A percentile compares a stretch with the other conserved stretches of the same genome.
phyloP scores from a whole-genome alignment of 2,888 invertebrate genomes.

The Melanophora roralis region DNA sequence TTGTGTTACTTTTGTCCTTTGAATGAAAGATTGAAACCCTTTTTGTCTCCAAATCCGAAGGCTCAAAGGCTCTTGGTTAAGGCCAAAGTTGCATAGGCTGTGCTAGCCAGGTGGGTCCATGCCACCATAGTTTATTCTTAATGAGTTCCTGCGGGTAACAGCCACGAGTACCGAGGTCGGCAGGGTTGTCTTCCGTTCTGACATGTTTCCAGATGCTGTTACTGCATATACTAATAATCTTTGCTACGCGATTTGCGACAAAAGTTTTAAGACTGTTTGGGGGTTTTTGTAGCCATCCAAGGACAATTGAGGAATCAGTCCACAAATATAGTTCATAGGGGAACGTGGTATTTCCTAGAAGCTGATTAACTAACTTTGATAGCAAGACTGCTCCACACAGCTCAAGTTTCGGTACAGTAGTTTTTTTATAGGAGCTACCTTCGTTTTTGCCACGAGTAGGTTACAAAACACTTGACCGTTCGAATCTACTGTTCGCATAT shows the following conservation, averaged over 20 bases:
- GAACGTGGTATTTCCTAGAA: too few relatives aligned
- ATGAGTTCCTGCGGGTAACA: slow-evolving; percentile 6
- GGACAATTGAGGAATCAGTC: too few relatives aligned
- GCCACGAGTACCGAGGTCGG: slow-evolving; percentile 22
- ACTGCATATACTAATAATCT: background rate
- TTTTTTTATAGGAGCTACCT: slow-evolving; percentile 15
- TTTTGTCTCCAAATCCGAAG: slow-evolving; percentile 14
- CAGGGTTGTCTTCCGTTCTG: slow-evolving; percentile 9
- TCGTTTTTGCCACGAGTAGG: too few relatives aligned
- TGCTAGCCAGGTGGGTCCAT: slow-evolving; percentile 15
- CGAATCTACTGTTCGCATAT: background rate
- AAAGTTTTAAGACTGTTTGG: slow-evolving; percentile 8
- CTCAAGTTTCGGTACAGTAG: slow-evolving; percentile 29
- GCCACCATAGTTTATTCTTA: background rate
- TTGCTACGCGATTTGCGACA: slow-evolving; percentile 12
- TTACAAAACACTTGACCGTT: background rate
- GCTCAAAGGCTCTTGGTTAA: slow-evolving; percentile 3
- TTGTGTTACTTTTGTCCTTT: background rate
- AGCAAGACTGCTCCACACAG: slow-evolving; percentile 7
- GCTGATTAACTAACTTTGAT: background rate
- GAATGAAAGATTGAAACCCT: background rate
- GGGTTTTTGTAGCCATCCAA: slow-evolving; percentile 34
- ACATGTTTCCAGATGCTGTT: slow-evolving; percentile 14
- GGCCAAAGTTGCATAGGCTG: slow-evolving; percentile 1
- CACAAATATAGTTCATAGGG: too few relatives aligned